Percentiles rank a stretch among this genome's conserved stretches.
Conservation (phyloP, 2,888 invertebrate genomes). For the Drosophila prolongata region DNA sequence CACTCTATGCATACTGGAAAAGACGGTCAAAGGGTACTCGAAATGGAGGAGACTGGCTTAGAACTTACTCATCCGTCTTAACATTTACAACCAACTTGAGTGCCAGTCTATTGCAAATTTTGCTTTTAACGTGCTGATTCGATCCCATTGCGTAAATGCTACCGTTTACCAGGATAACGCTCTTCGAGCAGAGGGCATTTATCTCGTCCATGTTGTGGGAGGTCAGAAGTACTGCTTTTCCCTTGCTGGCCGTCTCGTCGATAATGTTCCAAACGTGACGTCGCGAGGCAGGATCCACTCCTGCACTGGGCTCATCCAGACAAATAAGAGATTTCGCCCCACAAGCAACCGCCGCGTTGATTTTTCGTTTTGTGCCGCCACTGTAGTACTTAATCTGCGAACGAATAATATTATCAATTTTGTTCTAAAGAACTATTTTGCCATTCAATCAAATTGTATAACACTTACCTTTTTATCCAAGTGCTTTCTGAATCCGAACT, state of each 20-base stretch:
- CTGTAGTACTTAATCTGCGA: slow-evolving; percentile 85
- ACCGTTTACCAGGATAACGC: slow-evolving; percentile 92
- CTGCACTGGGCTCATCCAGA: slow-evolving; percentile 87
- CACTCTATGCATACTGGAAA: slow-evolving; percentile 1
- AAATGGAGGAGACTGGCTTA: neutral
- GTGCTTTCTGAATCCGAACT: slow-evolving; percentile 86
- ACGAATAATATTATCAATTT: no score
- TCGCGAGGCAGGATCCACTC: slow-evolving; percentile 84
- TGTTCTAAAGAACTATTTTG: no score
- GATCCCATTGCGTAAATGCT: slow-evolving; percentile 89
- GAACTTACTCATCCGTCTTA: neutral
- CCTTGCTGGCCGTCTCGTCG: slow-evolving; percentile 87
- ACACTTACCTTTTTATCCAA: slow-evolving; percentile 85
- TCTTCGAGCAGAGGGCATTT: slow-evolving; percentile 90
- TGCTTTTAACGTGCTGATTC: slow-evolving; percentile 89
- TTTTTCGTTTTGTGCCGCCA: slow-evolving; percentile 89
- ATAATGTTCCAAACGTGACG: slow-evolving; percentile 91
- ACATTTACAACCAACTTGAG: slow-evolving; percentile 3
- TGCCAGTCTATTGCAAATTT: slow-evolving; percentile 85
- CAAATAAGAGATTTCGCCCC: slow-evolving; percentile 88
- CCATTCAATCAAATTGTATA: no score
- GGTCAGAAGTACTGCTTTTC: slow-evolving; percentile 90
- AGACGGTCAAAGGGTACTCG: neutral
- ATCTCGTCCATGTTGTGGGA: slow-evolving; percentile 94
- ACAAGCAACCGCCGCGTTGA: slow-evolving; percentile 88